Base-by-base conservation (phyloP, 2,113 vertebrate species). In the Neomonachus schauinslandi region DNA sequence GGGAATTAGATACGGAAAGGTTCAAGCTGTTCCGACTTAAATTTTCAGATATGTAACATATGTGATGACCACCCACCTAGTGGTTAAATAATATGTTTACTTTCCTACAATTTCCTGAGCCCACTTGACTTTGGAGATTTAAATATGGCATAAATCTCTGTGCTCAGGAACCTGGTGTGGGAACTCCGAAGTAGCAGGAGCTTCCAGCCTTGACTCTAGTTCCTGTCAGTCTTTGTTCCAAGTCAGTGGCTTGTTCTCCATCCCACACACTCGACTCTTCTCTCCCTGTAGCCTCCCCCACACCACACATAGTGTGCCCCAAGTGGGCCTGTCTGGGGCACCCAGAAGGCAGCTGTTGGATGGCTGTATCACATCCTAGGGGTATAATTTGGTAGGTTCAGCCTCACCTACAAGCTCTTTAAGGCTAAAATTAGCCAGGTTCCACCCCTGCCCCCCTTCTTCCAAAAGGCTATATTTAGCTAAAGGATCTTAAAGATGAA, bases 1-100 rank as follows among this genome's bases (percentile, higher is more conserved):
- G 93, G 42, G 65, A 94, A 63, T 93, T 90, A 86, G 95, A 94
- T 94, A 74, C 7, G 31, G 71, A 72, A 96, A 67, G 5, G 77
- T 53, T 86, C 71, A 92, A 95, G 72, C 69, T 95, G 95, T 80
- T 95, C 49, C 22, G 85, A 65, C 59, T 94, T 93, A 55, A 93
- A 89, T 91, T 97, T 98, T 97, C 57, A 97, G 91, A 89, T 91
- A 72, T 28, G 46, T 79, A 88, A 88, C n/a, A 46, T 39, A 10
- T 77, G 31, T 77, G 79, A 91, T 49, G 97, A 94, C 92, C 94
- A 98, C 98, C 96, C 94, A 89, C 88, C 71, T 90, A 42, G 94
- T 86, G 57, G 65, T 63, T 76, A 57, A 95, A 61, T 74, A 77
- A 77, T 59, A 18, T 92, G 90, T 91, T 97, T 97, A 94, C 53